Percentiles rank a stretch among this genome's conserved stretches.
Evolutionary conservation across 1,140 invertebrate genomes (phyloP).

Genomic region (Battus philenor): DNA sequence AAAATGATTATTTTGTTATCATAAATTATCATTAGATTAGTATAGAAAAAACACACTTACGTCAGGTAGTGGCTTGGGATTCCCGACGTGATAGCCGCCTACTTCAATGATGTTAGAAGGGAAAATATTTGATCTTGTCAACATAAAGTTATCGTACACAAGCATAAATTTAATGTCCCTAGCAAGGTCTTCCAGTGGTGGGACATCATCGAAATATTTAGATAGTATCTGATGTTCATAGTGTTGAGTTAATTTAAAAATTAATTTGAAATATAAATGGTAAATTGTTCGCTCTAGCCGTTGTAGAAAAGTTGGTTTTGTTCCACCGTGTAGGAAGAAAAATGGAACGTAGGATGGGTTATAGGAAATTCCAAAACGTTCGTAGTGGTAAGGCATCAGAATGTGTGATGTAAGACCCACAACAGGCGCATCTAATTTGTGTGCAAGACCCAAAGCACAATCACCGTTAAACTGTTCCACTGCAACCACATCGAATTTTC

Average conservation of each 20-base stretch:
- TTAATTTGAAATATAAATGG: slow-evolving; percentile 33
- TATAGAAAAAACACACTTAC: slow-evolving; percentile 70
- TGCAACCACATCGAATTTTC: slow-evolving; percentile 81
- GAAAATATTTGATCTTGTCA: slow-evolving; percentile 76
- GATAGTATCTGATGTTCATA: slow-evolving; percentile 52
- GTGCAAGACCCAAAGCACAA: slow-evolving; percentile 79
- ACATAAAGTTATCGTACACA: slow-evolving; percentile 78
- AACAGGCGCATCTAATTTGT: slow-evolving; percentile 79
- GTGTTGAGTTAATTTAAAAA: slow-evolving; percentile 46
- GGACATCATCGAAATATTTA: slow-evolving; percentile 76
- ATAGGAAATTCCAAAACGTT: slow-evolving; percentile 74
- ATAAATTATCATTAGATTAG: background rate
- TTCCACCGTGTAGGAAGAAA: slow-evolving; percentile 58
- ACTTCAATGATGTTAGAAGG: slow-evolving; percentile 80
- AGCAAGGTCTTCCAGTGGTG: slow-evolving; percentile 76
- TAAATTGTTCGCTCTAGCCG: slow-evolving; percentile 38
- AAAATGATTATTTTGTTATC: background rate
- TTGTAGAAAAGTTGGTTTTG: slow-evolving; percentile 65
- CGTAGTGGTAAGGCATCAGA: slow-evolving; percentile 77
- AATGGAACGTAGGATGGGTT: slow-evolving; percentile 77
- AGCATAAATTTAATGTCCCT: slow-evolving; percentile 78
- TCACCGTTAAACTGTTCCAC: slow-evolving; percentile 82
- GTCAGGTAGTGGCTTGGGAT: slow-evolving; percentile 74
- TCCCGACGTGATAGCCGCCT: slow-evolving; percentile 79
- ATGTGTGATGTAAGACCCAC: slow-evolving; percentile 77